A percentile compares a stretch with the other conserved stretches of the same genome.
phyloP scores from a whole-genome alignment of 2,888 invertebrate species.

The Empis stercorea region DNA sequence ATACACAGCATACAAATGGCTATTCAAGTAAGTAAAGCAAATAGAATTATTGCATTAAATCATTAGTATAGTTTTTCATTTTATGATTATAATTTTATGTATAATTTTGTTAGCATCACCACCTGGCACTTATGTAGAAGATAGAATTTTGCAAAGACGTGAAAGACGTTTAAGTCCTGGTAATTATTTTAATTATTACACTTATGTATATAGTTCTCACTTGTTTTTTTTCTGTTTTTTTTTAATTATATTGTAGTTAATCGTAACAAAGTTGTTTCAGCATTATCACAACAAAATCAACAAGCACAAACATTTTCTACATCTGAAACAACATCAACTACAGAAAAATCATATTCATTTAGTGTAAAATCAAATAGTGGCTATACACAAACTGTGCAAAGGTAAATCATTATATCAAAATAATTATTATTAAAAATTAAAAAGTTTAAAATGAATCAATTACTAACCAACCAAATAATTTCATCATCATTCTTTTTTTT shows the following conservation, averaged over 20 bases:
- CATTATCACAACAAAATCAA: slow-evolving; percentile 21
- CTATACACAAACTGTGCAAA: slow-evolving; percentile 40
- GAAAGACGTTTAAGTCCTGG: slow-evolving; percentile 34
- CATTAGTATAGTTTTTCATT: slow-evolving; percentile 2
- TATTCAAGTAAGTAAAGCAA: not conserved
- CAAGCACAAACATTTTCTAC: slow-evolving; percentile 16
- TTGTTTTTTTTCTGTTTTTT: slow-evolving; percentile 1
- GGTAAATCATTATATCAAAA: slow-evolving; percentile 21
- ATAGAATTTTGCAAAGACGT: slow-evolving; percentile 33
- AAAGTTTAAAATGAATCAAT: not conserved
- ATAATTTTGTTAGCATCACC: slow-evolving; percentile 16
- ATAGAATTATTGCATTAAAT: slow-evolving; percentile 4
- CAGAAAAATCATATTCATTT: slow-evolving; percentile 38
- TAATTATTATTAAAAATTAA: no score
- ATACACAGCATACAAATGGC: not conserved
- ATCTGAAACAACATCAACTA: slow-evolving; percentile 13
- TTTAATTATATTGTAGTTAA: not conserved
- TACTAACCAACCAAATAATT: not conserved
- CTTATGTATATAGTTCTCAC: not conserved
- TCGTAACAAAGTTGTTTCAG: slow-evolving; percentile 5
- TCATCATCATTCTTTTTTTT: no score
- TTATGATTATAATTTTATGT: slow-evolving; percentile 3
- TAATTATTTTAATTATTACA: slow-evolving; percentile 19
- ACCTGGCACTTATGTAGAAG: slow-evolving; percentile 31
- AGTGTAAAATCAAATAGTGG: slow-evolving; percentile 43